Conservation (phyloP, 2,113 vertebrate species). For the Puffinus mauretanicus region DNA sequence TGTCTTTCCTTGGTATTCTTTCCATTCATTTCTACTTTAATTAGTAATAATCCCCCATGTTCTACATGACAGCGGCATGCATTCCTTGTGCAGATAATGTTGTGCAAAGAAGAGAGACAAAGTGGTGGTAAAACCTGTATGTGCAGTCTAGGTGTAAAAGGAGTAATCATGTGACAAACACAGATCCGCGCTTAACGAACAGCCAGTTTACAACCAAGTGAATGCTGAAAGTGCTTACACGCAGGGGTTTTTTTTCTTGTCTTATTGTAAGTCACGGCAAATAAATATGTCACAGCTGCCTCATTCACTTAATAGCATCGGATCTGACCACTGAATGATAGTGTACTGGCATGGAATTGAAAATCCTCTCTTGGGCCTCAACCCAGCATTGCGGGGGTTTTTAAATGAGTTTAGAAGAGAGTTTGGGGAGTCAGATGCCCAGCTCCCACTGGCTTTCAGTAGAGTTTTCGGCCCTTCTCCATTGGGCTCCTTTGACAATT, state of each 20-base stretch:
- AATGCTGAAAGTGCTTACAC: background rate
- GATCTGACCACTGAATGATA: background rate
- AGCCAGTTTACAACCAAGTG: background rate
- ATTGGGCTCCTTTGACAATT: background rate
- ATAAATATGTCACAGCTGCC: background rate
- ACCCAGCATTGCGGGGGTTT: background rate
- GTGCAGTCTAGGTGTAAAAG: background rate
- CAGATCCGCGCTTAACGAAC: background rate
- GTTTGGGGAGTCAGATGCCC: background rate
- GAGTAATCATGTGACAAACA: too few species aligned
- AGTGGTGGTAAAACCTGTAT: background rate
- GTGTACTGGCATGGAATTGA: background rate
- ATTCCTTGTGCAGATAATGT: background rate
- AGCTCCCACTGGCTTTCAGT: background rate
- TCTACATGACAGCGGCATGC: background rate
- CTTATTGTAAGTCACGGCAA: background rate
- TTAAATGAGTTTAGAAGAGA: background rate
- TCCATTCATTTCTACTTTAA: background rate
- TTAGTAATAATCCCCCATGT: background rate
- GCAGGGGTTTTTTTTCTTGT: background rate
- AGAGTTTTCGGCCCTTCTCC: background rate
- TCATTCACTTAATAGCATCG: background rate
- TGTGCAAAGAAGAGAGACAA: background rate
- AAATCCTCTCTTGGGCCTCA: background rate
- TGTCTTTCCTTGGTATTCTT: background rate